Evolutionary conservation across 2,797 vertebrate genomes (phyloP).

Genomic region (Acomys russatus): DNA sequence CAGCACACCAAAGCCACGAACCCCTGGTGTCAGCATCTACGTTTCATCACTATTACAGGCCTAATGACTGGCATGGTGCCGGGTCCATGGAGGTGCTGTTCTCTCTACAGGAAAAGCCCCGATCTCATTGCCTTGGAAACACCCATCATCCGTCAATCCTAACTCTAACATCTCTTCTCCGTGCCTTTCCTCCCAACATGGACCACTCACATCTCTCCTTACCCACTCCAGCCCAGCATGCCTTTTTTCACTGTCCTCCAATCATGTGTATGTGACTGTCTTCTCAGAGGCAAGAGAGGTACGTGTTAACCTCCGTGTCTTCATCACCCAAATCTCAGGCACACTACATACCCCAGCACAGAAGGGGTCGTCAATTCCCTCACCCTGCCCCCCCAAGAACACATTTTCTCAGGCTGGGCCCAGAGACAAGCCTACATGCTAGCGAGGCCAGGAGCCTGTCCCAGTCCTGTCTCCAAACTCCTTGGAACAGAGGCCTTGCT

Average conservation of each 20-base stretch:
- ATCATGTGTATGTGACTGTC: background rate
- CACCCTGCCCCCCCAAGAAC: background rate
- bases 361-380: background rate
- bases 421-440: conserved; percentile 32
- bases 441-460: background rate
- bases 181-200: background rate
- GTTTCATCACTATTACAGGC: background rate
- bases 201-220: background rate
- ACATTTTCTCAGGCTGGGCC: background rate
- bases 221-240: background rate
- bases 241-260: background rate
- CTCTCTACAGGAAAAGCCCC: background rate
- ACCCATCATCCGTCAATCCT: background rate
- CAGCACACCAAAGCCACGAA: background rate
- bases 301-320: background rate
- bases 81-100: background rate
- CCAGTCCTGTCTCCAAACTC: conserved; percentile 42
- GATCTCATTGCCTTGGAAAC: background rate
- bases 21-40: background rate
- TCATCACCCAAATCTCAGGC: background rate
- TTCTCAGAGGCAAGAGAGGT: background rate
- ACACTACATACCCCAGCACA: background rate
- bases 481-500: conserved; percentile 43
- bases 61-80: background rate
- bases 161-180: background rate